phyloP scores from a whole-genome alignment of 92 coral and sea anemone species.

The Porites lobata region DNA sequence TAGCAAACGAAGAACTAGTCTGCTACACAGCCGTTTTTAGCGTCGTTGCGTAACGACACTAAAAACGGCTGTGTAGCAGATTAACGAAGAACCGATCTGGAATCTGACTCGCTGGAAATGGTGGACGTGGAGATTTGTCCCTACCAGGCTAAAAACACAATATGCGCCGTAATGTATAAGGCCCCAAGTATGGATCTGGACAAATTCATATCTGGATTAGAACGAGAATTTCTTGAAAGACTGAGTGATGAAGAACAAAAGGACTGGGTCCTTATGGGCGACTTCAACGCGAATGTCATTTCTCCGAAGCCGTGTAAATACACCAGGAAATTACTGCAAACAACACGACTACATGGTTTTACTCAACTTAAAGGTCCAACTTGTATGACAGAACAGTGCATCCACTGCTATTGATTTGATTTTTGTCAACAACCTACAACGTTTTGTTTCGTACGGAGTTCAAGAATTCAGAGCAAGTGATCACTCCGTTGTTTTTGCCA shows the following conservation, averaged over 20 bases:
- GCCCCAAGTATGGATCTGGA: not conserved
- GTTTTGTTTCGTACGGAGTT: no score
- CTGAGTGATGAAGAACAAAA: conserved; percentile 15
- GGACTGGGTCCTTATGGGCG: conserved; percentile 34
- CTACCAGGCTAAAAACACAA: not conserved
- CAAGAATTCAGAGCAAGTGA: conserved; percentile 2
- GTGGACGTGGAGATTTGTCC: not conserved
- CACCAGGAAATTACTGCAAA: conserved; percentile 5
- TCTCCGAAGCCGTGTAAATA: conserved; percentile 32
- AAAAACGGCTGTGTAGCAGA: no score
- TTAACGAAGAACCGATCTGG: not conserved
- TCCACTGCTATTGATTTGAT: no score
- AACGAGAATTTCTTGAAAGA: conserved; percentile 11
- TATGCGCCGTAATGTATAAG: not conserved
- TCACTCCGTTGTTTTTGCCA: conserved; percentile 54
- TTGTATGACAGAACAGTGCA: not conserved
- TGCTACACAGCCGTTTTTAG: no score
- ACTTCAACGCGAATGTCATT: conserved; percentile 36
- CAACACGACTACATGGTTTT: conserved; percentile 21
- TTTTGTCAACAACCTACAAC: no score
- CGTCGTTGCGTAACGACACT: no score
- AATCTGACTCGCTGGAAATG: not conserved
- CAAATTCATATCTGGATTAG: not conserved
- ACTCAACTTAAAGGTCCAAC: conserved; percentile 25
- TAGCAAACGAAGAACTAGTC: not conserved